Base-by-base conservation (phyloP, 1,140 invertebrate genomes). In the Lanistes nyassanus region DNA sequence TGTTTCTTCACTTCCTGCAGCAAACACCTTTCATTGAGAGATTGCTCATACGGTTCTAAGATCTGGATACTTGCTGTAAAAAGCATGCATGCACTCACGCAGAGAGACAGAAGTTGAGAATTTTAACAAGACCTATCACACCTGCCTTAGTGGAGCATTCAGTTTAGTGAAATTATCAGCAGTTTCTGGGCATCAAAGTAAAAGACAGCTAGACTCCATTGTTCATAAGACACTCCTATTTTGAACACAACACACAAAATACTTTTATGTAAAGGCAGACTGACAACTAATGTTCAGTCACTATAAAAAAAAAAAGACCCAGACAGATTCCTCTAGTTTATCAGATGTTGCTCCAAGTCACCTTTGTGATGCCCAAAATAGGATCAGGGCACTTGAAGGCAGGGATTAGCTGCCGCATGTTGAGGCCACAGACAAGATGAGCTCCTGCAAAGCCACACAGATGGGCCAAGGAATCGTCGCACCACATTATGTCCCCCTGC, bases 1-100 rank as follows among this genome's bases (percentile, higher is more conserved):
- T 93, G 92, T 77, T 93, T 93, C 39, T 89, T 88, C 9, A 92
- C 75, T 56, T 89, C 85, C 89, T 90, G 78, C 3, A 74, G 53
- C 76, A 36, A 69, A 16, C 75, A 56, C 67, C 31, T 64, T 51
- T 21, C 16, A 37, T 16, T 29, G n/a, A 21, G 21, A n/a, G 3
- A 26, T 16, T 47, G 36, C 36, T 37, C n/a, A 29, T 16, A 47
- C 6, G 7, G 23, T 29, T 60, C 23, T 60, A 26, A 60, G 3
- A 34, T 3, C n/a, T 29, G n/a, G n/a, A 16, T 47, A 6, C 2
- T 47, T 47, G 5, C 19, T 13, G 1, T 2, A 6, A 47, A 47
- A 47, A 47, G 42, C 19, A 16, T 47, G 42, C 19, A 2, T 47
- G 19, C n/a, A n/a, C n/a, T n/a, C n/a, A n/a, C n/a, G n/a, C n/a